phyloP scores from a whole-genome alignment of 2,888 invertebrate genomes.

The Harmothoe impar region DNA sequence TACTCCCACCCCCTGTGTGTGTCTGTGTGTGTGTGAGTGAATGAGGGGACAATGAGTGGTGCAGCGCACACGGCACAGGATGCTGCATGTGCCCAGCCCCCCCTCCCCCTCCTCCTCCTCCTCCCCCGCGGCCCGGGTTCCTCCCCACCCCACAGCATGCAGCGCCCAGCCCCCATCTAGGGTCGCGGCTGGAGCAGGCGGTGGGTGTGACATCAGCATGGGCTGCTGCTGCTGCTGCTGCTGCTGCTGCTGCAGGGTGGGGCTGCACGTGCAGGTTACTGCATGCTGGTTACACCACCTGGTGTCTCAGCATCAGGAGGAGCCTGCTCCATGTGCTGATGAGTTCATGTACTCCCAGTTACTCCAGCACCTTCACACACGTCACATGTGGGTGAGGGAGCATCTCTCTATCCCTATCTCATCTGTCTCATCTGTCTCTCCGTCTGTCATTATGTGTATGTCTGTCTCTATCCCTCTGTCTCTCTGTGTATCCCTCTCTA shows the following conservation, averaged over 20 bases:
- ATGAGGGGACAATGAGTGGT: conserved; percentile 26
- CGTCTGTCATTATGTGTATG: not conserved
- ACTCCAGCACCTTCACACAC: too few species aligned
- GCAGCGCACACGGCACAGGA: too few species aligned
- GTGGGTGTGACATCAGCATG: conserved; percentile 33
- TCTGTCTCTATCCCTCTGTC: not conserved
- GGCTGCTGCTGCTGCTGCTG: not conserved
- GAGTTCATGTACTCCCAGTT: not conserved
- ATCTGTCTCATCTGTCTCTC: not conserved
- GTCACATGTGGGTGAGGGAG: too few species aligned
- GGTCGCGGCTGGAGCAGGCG: conserved; percentile 17
- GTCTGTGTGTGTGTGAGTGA: not conserved
- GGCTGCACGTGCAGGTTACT: not conserved
- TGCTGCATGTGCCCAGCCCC: not conserved
- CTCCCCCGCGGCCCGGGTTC: not conserved
- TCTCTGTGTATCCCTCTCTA: too few species aligned
- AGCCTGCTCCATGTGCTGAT: not conserved
- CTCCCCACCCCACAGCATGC: not conserved
- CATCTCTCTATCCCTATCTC: too few species aligned
- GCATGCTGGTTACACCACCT: conserved; percentile 7
- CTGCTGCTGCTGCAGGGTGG: not conserved
- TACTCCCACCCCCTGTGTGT: not conserved
- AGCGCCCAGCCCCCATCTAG: conserved; percentile 48
- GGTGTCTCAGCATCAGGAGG: not conserved
- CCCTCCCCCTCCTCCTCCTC: not conserved